These are phyloP conservation scores for Agonopterix arenella DNA, from an alignment of 2,888 invertebrate species.

Conservation along the genomic window DNA sequence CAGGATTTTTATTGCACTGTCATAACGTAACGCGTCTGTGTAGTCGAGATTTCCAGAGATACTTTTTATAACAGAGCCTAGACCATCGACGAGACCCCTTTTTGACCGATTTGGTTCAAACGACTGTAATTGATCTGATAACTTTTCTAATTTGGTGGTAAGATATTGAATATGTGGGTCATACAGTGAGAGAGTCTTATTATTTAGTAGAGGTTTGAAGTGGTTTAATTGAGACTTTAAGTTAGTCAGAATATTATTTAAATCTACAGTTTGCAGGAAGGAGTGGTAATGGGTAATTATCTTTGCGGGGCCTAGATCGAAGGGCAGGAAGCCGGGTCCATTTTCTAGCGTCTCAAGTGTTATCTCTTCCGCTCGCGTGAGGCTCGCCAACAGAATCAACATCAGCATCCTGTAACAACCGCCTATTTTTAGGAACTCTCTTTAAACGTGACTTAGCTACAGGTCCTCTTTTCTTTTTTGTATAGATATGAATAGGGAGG, in stretches of 20 bases:
- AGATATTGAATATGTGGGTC: slow-evolving; percentile 7
- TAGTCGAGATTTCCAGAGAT: slow-evolving; percentile 10
- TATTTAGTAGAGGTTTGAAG: no score
- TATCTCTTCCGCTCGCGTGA: no score
- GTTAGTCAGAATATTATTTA: slow-evolving; percentile 10
- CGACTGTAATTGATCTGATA: slow-evolving; percentile 2
- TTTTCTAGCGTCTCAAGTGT: slow-evolving; percentile 8
- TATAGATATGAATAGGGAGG: slow-evolving; percentile 4
- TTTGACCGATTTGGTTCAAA: slow-evolving; percentile 7
- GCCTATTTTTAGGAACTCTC: no score
- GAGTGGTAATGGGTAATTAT: slow-evolving; percentile 11
- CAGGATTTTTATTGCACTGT: slow-evolving; percentile 8
- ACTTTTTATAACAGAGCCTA: slow-evolving; percentile 10
- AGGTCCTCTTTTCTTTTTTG: slow-evolving; percentile 8
- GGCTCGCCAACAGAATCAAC: no score
- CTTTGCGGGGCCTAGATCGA: slow-evolving; percentile 8
- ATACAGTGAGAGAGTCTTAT: slow-evolving; percentile 2
- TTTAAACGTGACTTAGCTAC: neutral
- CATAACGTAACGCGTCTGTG: slow-evolving; percentile 4
- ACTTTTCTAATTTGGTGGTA: neutral
- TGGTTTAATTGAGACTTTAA: slow-evolving; percentile 5
- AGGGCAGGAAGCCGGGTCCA: slow-evolving; percentile 12
- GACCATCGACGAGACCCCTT: slow-evolving; percentile 9
- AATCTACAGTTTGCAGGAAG: slow-evolving; percentile 12
- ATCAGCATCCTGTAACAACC: no score